Conservation (phyloP, 2,888 invertebrate species). For the Lepidocyrtoides sp. region DNA sequence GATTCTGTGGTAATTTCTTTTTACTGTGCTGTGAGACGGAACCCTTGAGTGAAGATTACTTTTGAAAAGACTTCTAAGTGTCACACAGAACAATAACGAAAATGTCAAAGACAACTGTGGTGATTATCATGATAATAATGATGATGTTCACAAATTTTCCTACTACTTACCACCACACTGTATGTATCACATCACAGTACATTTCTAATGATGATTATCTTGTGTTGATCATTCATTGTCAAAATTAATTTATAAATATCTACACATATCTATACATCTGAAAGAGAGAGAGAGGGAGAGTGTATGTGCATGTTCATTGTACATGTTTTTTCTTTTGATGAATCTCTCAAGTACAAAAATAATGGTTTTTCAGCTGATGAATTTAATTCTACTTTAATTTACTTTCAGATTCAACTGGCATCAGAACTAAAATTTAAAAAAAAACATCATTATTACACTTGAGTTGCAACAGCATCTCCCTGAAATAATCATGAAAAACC, state of each 20-base stretch:
- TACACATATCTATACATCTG: too few relatives aligned
- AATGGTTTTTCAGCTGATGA: constrained; percentile 26
- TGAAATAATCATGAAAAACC: neutral
- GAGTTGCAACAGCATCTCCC: neutral
- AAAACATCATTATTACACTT: neutral
- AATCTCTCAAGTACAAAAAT: neutral
- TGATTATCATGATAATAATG: constrained; percentile 79
- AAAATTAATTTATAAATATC: too few relatives aligned
- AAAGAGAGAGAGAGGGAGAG: too few relatives aligned
- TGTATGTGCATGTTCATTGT: too few relatives aligned
- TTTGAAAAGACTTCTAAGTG: constrained; percentile 78
- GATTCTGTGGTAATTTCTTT: constrained; percentile 75
- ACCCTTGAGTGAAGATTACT: constrained; percentile 81
- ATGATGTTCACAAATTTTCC: constrained; percentile 72
- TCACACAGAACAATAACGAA: constrained; percentile 76
- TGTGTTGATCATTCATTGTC: too few relatives aligned
- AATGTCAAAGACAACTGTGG: constrained; percentile 79
- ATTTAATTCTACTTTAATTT: neutral
- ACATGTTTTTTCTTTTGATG: neutral
- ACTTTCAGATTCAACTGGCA: neutral
- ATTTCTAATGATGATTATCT: too few relatives aligned
- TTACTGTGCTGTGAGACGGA: constrained; percentile 58
- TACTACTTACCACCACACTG: constrained; percentile 12
- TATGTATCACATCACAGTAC: too few relatives aligned
- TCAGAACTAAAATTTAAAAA: neutral